Evolutionary conservation across 2,113 vertebrate species (phyloP).

Genomic region (Nothobranchius furzeri): DNA sequence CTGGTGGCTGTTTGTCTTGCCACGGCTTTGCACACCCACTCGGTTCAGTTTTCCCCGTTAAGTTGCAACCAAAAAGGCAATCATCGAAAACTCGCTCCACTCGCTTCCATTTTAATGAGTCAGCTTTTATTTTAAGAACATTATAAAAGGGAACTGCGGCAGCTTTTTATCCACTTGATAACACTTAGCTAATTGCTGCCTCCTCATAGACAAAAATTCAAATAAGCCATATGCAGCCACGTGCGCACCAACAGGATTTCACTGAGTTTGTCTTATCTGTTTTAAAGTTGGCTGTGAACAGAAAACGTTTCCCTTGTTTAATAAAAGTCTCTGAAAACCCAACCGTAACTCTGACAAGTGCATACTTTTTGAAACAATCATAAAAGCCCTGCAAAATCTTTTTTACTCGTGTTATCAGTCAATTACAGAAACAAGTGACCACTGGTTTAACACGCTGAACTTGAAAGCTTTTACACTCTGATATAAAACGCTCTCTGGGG

Average conservation of each 20-base stretch:
- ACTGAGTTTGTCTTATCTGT: conserved; percentile 32
- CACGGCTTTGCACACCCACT: conserved; percentile 38
- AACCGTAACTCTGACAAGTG: conserved; percentile 34
- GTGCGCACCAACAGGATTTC: conserved; percentile 14
- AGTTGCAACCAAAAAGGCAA: conserved; percentile 64
- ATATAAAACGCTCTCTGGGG: conserved; percentile 65
- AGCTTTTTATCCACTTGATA: conserved; percentile 81
- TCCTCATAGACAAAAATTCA: conserved; percentile 61
- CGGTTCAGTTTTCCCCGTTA: conserved; percentile 55
- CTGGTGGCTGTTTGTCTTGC: conserved; percentile 4
- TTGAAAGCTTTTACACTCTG: conserved; percentile 77
- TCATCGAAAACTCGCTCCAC: conserved; percentile 62
- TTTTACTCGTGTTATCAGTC: conserved; percentile 62
- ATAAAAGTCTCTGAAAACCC: too few species aligned
- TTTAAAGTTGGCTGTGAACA: too few species aligned
- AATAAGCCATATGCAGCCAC: conserved; percentile 27
- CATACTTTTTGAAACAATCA: conserved; percentile 66
- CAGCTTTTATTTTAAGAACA: conserved; percentile 76
- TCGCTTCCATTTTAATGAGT: conserved; percentile 69
- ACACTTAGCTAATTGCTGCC: conserved; percentile 79
- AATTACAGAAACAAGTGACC: conserved; percentile 76
- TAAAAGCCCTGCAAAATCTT: conserved; percentile 71
- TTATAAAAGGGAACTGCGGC: conserved; percentile 73
- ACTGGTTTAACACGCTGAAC: conserved; percentile 74
- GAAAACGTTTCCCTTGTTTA: too few species aligned